Percentiles rank a stretch among this genome's conserved stretches.
Conservation (phyloP, 2,888 invertebrate species). For the Drosophila affinis region DNA sequence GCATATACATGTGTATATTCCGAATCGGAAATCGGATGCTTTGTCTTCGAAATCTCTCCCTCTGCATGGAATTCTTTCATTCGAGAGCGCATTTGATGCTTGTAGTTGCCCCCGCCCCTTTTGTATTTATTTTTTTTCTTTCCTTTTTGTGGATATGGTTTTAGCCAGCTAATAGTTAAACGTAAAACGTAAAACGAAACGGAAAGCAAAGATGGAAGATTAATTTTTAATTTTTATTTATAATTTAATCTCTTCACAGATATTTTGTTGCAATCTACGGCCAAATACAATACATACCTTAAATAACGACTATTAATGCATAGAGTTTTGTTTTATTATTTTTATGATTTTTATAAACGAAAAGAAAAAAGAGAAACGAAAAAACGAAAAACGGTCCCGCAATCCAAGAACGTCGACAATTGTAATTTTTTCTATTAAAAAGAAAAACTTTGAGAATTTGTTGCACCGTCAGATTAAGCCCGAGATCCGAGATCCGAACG, state of each 20-base stretch:
- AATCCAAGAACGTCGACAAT: conserved; percentile 69
- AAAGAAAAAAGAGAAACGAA: conserved; percentile 34
- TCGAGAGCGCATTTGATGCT: conserved; percentile 40
- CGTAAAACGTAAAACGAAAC: conserved; percentile 33
- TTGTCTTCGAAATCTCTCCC: conserved; percentile 23
- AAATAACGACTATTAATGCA: conserved; percentile 78
- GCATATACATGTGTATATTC: neutral
- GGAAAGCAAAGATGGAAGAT: conserved; percentile 44
- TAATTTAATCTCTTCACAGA: conserved; percentile 83
- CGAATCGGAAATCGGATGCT: conserved; percentile 12
- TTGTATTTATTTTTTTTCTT: conserved; percentile 31
- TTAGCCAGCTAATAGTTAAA: conserved; percentile 53
- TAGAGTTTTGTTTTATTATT: conserved; percentile 63
- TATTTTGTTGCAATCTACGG: conserved; percentile 83
- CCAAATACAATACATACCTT: conserved; percentile 83
- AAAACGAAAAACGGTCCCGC: conserved; percentile 55
- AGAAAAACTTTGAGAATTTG: conserved; percentile 70
- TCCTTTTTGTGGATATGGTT: conserved; percentile 65
- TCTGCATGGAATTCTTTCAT: conserved; percentile 37
- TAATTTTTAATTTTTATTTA: conserved; percentile 77
- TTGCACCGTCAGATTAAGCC: conserved; percentile 54
- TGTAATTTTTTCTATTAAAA: conserved; percentile 73
- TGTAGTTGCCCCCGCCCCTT: conserved; percentile 41
- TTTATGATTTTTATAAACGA: conserved; percentile 50
- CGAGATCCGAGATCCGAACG: neutral